These are phyloP conservation scores for Perodicticus potto DNA, from an alignment of 2,797 vertebrate species.

Conservation along the genomic window DNA sequence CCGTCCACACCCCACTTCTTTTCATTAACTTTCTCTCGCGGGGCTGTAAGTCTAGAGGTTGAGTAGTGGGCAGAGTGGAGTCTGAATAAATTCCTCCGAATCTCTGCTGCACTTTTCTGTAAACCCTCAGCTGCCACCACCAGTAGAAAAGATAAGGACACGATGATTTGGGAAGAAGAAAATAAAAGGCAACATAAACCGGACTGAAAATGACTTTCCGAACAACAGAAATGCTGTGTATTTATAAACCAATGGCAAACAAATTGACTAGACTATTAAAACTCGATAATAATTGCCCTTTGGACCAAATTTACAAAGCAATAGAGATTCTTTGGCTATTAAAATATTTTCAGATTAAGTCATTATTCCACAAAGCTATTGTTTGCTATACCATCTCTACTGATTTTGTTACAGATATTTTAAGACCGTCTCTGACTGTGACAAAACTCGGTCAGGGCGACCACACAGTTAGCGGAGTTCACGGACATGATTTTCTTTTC, in stretches of 20 bases:
- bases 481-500: background rate
- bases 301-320: conserved; percentile 68
- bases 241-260: conserved; percentile 62
- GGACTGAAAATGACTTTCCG: conserved; percentile 41
- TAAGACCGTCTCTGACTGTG: background rate
- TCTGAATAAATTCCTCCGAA: background rate
- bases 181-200: conserved; percentile 38
- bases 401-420: background rate
- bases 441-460: background rate
- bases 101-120: background rate
- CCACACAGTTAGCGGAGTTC: background rate
- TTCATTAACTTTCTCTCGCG: background rate
- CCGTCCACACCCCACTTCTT: background rate
- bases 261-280: conserved; percentile 73
- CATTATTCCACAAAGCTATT: conserved; percentile 37
- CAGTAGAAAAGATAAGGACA: background rate
- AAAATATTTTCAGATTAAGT: conserved; percentile 61
- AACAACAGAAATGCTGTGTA: conserved; percentile 64
- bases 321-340: conserved; percentile 60
- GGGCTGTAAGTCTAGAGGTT: background rate
- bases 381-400: background rate
- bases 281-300: conserved; percentile 73
- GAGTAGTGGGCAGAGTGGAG: background rate
- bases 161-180: background rate
- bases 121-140: background rate